These are phyloP conservation scores for Phalacrocorax brasilianus DNA, from an alignment of 2,113 vertebrate genomes.

Conservation along the genomic window DNA sequence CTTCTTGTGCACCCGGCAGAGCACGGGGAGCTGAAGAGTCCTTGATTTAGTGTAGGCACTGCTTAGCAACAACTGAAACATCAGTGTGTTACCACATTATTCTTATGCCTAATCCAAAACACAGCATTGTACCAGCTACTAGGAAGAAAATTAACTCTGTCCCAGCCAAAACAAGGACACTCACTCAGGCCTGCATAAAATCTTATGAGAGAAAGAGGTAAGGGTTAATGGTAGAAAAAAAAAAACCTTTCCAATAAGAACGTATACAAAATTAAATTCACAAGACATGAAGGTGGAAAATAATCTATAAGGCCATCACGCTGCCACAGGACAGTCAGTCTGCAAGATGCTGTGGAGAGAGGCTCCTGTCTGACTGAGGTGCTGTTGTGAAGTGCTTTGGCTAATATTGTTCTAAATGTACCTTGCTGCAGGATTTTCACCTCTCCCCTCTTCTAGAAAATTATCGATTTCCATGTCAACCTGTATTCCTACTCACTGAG, in stretches of 20 bases:
- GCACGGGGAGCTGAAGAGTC: no score
- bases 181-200: accelerated
- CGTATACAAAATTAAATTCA: background rate
- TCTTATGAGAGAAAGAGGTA: background rate
- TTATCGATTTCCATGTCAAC: background rate
- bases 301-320: accelerated
- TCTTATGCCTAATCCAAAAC: no score
- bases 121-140: no score
- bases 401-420: background rate
- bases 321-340: background rate
- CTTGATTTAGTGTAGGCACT: no score
- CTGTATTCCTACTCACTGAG: background rate
- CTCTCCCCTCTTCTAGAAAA: background rate
- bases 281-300: background rate
- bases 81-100: no score
- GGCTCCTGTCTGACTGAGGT: background rate
- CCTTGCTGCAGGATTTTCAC: background rate
- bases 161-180: no score
- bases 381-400: background rate
- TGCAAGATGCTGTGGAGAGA: background rate
- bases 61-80: no score
- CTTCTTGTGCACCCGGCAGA: no score
- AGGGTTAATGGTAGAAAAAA: background rate
- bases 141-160: no score
- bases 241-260: background rate